These are phyloP conservation scores for Plagiodera versicolora DNA, from an alignment of 2,888 invertebrate species.

Conservation along the genomic window DNA sequence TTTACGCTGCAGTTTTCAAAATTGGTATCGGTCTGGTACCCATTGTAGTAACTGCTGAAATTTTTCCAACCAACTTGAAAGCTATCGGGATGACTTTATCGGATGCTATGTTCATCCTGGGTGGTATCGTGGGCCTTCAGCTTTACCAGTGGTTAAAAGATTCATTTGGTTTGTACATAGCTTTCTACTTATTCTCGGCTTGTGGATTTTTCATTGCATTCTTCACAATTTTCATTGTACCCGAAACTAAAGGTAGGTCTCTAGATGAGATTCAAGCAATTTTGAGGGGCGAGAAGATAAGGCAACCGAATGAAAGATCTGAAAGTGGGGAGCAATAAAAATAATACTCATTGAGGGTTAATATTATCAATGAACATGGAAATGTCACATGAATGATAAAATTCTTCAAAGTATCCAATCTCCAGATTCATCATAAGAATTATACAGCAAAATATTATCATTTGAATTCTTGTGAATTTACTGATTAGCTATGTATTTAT, in stretches of 20 bases:
- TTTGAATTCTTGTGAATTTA: no score
- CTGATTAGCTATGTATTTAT: no score
- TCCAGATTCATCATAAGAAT: no score
- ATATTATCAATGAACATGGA: no score
- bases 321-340: neutral
- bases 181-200: slow-evolving; percentile 47
- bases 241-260: slow-evolving; percentile 71
- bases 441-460: no score
- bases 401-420: no score
- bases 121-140: slow-evolving; percentile 45
- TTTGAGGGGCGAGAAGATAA: slow-evolving; percentile 24
- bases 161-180: slow-evolving; percentile 44
- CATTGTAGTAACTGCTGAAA: slow-evolving; percentile 51
- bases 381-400: no score
- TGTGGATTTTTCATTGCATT: slow-evolving; percentile 35
- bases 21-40: slow-evolving; percentile 52
- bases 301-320: neutral
- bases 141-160: slow-evolving; percentile 44
- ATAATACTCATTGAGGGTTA: no score
- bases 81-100: slow-evolving; percentile 52
- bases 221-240: slow-evolving; percentile 53
- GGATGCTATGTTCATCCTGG: slow-evolving; percentile 49
- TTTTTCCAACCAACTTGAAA: slow-evolving; percentile 53
- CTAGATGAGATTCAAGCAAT: slow-evolving; percentile 63
- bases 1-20: slow-evolving; percentile 50